Conservation (phyloP, 2,888 invertebrate species). For the Dichetophora obliterata region DNA sequence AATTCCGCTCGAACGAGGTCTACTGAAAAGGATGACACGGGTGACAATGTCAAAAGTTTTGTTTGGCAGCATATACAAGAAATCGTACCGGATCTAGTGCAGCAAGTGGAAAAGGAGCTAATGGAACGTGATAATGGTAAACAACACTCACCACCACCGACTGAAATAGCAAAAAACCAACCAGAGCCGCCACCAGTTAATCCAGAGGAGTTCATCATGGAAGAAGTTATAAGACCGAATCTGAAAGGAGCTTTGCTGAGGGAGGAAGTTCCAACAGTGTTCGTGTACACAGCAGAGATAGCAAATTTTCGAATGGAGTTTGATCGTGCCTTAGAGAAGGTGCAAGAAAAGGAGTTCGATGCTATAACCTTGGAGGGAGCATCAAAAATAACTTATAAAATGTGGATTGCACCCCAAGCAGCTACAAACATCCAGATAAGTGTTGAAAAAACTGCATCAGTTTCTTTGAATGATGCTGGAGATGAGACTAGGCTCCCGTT, state of each 20-base stretch:
- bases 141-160: not conserved
- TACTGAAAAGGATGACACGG: conserved; percentile 42
- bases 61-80: conserved; percentile 70
- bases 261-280: conserved; percentile 56
- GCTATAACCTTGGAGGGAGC: conserved; percentile 53
- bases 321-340: conserved; percentile 52
- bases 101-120: conserved; percentile 67
- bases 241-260: conserved; percentile 57
- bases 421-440: no score
- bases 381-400: conserved; percentile 53
- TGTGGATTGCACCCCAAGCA: conserved; percentile 52
- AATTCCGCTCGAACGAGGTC: conserved; percentile 49
- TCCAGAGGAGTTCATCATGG: conserved; percentile 60
- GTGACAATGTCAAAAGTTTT: conserved; percentile 65
- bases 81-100: conserved; percentile 68
- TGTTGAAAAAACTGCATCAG: not conserved
- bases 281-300: conserved; percentile 59
- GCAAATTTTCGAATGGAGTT: conserved; percentile 59
- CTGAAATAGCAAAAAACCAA: not conserved
- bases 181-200: conserved; percentile 45
- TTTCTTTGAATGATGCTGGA: no score
- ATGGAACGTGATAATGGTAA: conserved; percentile 52
- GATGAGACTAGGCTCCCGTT: no score
- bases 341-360: conserved; percentile 55
- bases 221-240: conserved; percentile 65